Conservation (phyloP, 92 coral and sea anemone genomes). For the Siderastrea siderea region DNA sequence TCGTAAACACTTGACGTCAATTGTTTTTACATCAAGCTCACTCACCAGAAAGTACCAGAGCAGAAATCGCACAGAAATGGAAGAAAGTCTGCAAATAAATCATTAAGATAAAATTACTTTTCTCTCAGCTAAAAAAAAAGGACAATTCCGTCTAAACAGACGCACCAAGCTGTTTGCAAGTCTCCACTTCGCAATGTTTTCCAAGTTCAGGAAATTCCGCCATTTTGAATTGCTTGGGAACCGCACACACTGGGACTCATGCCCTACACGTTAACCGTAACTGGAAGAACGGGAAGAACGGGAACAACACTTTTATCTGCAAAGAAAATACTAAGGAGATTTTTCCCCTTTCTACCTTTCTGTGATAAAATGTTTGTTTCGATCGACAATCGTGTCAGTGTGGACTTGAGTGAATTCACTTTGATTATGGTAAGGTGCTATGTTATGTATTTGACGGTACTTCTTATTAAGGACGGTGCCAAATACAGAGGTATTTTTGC, state of each 20-base stretch:
- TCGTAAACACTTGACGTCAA: too few relatives aligned
- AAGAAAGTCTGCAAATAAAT: slow-evolving; percentile 74
- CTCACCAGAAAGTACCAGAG: slow-evolving; percentile 85
- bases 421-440: slow-evolving; percentile 73
- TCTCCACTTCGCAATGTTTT: slow-evolving; percentile 77
- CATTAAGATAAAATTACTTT: not conserved
- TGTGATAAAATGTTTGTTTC: slow-evolving; percentile 18
- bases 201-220: slow-evolving; percentile 93
- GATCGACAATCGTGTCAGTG: not conserved
- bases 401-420: slow-evolving; percentile 62
- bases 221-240: slow-evolving; percentile 68
- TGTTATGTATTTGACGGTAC: not conserved
- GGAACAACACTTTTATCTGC: too few relatives aligned
- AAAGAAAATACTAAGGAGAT: not conserved
- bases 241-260: slow-evolving; percentile 34
- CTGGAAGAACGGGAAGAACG: not conserved
- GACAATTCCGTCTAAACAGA: not conserved
- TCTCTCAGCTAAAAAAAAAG: not conserved
- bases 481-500: too few relatives aligned
- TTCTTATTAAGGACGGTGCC: too few relatives aligned
- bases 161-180: slow-evolving; percentile 91
- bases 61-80: slow-evolving; percentile 88
- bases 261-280: not conserved
- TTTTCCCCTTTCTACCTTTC: not conserved
- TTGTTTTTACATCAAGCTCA: not conserved